Conservation (phyloP, 2,888 invertebrate genomes). For the Chromoteleia sp. region DNA sequence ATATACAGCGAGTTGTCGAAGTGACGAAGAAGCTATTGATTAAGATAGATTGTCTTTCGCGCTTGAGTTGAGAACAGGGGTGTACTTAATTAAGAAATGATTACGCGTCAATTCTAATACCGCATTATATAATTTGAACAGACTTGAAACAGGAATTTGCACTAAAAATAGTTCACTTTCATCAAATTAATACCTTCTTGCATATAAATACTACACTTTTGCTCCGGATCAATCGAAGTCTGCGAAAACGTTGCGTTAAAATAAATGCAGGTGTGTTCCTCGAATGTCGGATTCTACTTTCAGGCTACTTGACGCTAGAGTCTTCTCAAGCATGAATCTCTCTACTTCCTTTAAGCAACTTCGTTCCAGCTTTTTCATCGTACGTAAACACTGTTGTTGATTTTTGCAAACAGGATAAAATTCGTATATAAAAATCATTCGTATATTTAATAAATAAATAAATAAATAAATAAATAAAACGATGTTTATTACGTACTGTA, state of each 20-base stretch:
- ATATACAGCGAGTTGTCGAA: conserved; percentile 60
- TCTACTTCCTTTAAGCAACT: too few species aligned
- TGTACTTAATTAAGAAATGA: conserved; percentile 62
- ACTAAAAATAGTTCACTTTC: conserved; percentile 8
- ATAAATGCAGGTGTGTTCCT: not conserved
- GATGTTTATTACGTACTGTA: too few species aligned
- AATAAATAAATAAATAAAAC: too few species aligned
- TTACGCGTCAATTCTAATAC: conserved; percentile 54
- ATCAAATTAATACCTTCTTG: too few species aligned
- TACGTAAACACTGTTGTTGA: too few species aligned
- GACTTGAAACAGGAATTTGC: conserved; percentile 11
- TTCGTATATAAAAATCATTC: too few species aligned
- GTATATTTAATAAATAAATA: too few species aligned
- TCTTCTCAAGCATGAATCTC: not conserved
- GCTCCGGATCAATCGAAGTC: not conserved
- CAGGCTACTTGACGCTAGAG: too few species aligned
- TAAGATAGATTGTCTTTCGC: conserved; percentile 61
- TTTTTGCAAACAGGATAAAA: too few species aligned
- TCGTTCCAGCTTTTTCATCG: too few species aligned
- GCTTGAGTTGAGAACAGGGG: conserved; percentile 40
- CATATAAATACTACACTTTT: too few species aligned
- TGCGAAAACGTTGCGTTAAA: not conserved
- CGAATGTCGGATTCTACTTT: not conserved
- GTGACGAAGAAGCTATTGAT: conserved; percentile 66
- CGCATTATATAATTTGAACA: conserved; percentile 25